Base-by-base conservation (phyloP, 2,888 invertebrate species). In the Caenorhabditis becei region DNA sequence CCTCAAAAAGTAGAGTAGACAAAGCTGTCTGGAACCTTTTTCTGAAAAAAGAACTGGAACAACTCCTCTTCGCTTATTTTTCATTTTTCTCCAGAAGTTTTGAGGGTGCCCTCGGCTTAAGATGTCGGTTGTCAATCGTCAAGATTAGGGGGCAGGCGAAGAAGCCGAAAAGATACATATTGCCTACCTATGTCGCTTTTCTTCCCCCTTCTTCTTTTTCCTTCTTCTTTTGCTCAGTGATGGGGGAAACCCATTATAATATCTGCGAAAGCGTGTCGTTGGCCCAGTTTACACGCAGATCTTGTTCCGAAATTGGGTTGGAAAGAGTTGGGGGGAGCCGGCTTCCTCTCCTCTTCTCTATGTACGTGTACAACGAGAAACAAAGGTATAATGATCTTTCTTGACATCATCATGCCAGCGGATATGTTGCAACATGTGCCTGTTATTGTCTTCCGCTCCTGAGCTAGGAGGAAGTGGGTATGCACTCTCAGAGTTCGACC, bases 211-310 rank as follows among this genome's bases (percentile, higher is more conserved):
- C 26, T 16, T 35, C 65, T 14, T 54, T 56, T 32, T 20, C 18
- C 35, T 16, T 41, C 14, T 18, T 59, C 10, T 35, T 58, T 26
- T 59, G n/a, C 16, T n/a, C 41, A 23, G 47, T 62, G 62, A 58
- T 65, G 75, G 37, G 54, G 71, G 78, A 78, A 78, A 78, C 71
- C 78, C 66, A 78, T 78, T 78, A 78, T 78, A 78, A 72, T 67
- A 75, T 74, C 66, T 56, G 71, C 62, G 63, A 65, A 72, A 56
- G 63, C 51, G 69, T 58, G 54, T 56, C 54, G 58, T 37, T 32
- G 61, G 41, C 28, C 71, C 44, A 62, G 62, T 71, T 61, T 71
- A 71, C 59, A 59, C 51, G 37, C 58, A 58, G 54, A 69, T 61
- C 62, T 54, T 66, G 74, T 51, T 59, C 41, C 51, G 20, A 66